Evolutionary conservation across 2,888 invertebrate species (phyloP).

Genomic region (Polia nebulosa): DNA sequence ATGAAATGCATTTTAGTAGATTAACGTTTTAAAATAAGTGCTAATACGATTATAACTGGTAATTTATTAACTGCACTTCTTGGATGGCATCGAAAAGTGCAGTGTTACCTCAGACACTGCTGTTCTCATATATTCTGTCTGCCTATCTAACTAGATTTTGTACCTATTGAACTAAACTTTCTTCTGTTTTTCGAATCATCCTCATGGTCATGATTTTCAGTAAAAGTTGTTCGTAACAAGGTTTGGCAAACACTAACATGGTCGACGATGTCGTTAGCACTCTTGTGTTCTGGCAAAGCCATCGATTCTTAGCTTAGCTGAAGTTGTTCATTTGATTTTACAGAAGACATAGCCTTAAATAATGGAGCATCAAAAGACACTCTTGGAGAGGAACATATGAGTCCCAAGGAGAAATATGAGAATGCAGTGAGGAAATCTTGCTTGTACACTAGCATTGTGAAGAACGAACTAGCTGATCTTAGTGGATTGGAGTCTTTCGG

Average conservation of each 20-base stretch:
- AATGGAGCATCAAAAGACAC: constrained; percentile 92
- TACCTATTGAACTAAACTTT: neutral
- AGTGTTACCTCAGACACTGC: neutral
- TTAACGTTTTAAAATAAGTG: neutral
- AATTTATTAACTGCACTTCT: neutral
- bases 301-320: neutral
- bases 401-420: constrained; percentile 95
- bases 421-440: constrained; percentile 94
- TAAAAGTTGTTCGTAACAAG: neutral
- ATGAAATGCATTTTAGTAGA: neutral
- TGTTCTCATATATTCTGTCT: neutral
- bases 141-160: neutral
- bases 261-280: neutral
- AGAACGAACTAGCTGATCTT: constrained; percentile 92
- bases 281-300: neutral
- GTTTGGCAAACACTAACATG: too few relatives aligned
- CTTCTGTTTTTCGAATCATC: neutral
- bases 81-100: neutral
- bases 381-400: constrained; percentile 93
- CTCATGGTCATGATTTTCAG: neutral
- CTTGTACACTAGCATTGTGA: constrained; percentile 92
- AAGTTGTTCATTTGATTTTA: constrained; percentile 13
- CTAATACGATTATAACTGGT: neutral
- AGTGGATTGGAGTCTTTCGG: constrained; percentile 93
- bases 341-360: constrained; percentile 81